These are phyloP conservation scores for Dexiosoma caninum DNA, from an alignment of 2,888 invertebrate genomes.

Conservation along the genomic window DNA sequence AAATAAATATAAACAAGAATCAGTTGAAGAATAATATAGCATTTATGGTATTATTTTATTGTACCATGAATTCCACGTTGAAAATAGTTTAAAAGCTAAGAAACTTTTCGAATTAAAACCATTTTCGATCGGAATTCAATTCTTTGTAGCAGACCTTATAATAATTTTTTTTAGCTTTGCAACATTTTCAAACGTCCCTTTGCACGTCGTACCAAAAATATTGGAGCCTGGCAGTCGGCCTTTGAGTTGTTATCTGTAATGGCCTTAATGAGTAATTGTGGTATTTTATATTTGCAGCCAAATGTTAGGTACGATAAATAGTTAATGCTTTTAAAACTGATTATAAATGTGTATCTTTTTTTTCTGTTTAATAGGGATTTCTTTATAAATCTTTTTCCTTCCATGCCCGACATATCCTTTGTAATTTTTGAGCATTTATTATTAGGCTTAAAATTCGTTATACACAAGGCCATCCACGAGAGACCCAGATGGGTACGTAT, in stretches of 20 bases:
- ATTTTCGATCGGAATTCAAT: too few species aligned
- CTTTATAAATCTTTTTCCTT: slow-evolving; percentile 72
- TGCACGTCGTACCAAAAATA: slow-evolving; percentile 82
- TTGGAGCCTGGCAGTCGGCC: slow-evolving; percentile 87
- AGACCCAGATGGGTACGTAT: slow-evolving; percentile 84
- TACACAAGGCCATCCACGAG: slow-evolving; percentile 85
- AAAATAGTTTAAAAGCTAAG: too few species aligned
- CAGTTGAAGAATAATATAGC: too few species aligned
- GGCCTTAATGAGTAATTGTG: slow-evolving; percentile 86
- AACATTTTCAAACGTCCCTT: slow-evolving; percentile 84
- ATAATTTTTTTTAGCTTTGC: slow-evolving; percentile 78
- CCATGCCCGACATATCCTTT: slow-evolving; percentile 79
- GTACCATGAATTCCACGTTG: too few species aligned
- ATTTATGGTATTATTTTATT: too few species aligned
- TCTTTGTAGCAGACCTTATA: too few species aligned
- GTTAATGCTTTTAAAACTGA: not conserved
- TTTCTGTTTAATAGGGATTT: slow-evolving; percentile 70
- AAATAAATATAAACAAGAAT: too few species aligned
- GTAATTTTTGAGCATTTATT: slow-evolving; percentile 85
- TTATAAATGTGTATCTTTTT: not conserved
- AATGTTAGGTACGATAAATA: slow-evolving; percentile 80
- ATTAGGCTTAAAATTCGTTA: slow-evolving; percentile 81
- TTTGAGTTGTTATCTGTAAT: slow-evolving; percentile 80
- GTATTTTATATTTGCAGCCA: slow-evolving; percentile 84
- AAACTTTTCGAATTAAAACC: too few species aligned